Evolutionary conservation across 2,113 vertebrate species (phyloP), one percentile per base, ranked within the genome.

Genomic region (Trachemys scripta): DNA sequence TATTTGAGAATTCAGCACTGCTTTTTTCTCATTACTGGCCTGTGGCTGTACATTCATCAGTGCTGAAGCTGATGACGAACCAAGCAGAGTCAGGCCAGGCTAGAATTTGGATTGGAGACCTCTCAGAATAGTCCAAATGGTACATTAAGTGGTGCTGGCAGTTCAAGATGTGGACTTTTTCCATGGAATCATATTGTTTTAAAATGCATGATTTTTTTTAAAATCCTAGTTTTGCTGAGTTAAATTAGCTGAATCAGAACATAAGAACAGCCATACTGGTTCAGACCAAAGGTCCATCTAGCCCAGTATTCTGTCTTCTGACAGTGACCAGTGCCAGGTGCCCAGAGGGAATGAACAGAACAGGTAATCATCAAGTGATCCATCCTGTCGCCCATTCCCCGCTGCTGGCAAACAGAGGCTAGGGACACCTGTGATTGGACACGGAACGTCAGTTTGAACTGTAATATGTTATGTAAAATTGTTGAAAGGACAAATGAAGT

Each of bases 71-170:
- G 57, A 62, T 85, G 10, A 3, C 47, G 54, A 91, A 42, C 10
- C 53, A 94, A 27, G 54, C 84, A 69, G 51, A 82, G 47, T 50
- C 31, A 92, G 42, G 59, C 5, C 89, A 50, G 92, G 81, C 50
- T 56, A 85, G 56, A 1, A 12, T 6, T 2, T 27, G 56, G 59
- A 38, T 75, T 50, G 29, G 20, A 96, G 54, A 53, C 25, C 80
- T 0, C 0, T 29, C 14, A 10, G 76, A 89, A 59, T 54, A 93
- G 31, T 51, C 72, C 5, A 0, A 3, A n/a, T 54, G 72, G 38
- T 45, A 87, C 82, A 47, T 84, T 14, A 69, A 94, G 56, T 27
- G 84, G 35, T 31, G 80, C 38, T 69, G 57, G 35, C 24, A 8
- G 35, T 50, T 81, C 50, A 81, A 20, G 22, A 38, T 53, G 31